Conservation (phyloP, 2,888 invertebrate species). For the Drosophila tanythrix region DNA sequence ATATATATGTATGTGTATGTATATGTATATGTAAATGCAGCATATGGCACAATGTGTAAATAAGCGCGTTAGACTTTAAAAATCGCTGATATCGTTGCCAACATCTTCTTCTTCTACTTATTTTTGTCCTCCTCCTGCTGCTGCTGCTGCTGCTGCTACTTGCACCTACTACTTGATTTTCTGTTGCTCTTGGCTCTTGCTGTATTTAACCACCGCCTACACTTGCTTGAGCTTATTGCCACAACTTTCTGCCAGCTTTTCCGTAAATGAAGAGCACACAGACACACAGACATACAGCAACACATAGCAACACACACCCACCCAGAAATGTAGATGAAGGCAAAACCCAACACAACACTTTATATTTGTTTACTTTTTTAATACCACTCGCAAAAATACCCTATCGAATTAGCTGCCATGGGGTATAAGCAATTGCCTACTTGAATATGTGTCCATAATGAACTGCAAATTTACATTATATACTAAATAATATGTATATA, state of each 20-base stretch:
- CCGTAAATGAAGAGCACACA: constrained; percentile 69
- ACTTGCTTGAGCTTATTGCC: constrained; percentile 64
- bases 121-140: background rate
- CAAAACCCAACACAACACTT: constrained; percentile 50
- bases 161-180: constrained; percentile 7
- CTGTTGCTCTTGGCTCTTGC: constrained; percentile 23
- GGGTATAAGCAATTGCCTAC: background rate
- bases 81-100: constrained; percentile 50
- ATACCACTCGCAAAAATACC: constrained; percentile 14
- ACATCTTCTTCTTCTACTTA: constrained; percentile 3
- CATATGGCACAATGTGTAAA: constrained; percentile 71
- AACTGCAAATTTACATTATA: too few relatives aligned
- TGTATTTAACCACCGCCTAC: constrained; percentile 39
- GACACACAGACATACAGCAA: constrained; percentile 12
- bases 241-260: constrained; percentile 71
- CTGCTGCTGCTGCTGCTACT: constrained; percentile 6
- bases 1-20: background rate
- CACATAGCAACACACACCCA: constrained; percentile 7
- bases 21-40: constrained; percentile 41
- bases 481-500: too few relatives aligned
- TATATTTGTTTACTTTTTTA: constrained; percentile 70
- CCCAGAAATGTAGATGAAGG: constrained; percentile 5
- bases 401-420: background rate
- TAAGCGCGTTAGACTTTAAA: constrained; percentile 70
- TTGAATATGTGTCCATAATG: too few relatives aligned